A percentile compares a stretch with the other conserved stretches of the same genome.
phyloP scores from a whole-genome alignment of 2,888 invertebrate genomes.

The Stenodema calcarata region DNA sequence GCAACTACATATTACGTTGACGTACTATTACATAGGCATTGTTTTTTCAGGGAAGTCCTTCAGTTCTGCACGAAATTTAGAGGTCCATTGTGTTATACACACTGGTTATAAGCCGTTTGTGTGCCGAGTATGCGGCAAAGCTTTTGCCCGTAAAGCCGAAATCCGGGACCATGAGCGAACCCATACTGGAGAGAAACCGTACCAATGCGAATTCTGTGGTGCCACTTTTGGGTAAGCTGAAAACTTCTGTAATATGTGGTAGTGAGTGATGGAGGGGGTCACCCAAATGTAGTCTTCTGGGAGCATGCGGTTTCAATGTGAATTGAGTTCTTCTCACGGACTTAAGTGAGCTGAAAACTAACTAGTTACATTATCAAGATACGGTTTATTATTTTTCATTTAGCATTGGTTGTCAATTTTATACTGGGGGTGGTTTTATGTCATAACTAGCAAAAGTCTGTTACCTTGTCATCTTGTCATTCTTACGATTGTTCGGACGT shows the following conservation, averaged over 20 bases:
- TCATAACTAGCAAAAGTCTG: no score
- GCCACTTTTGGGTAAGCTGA: conserved; percentile 70
- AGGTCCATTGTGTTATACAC: conserved; percentile 81
- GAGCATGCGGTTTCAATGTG: no score
- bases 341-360: no score
- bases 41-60: conserved; percentile 71
- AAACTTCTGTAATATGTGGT: no score
- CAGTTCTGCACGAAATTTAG: conserved; percentile 76
- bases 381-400: no score
- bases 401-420: no score
- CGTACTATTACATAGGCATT: neutral
- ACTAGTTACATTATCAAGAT: no score
- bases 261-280: no score
- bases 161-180: conserved; percentile 81
- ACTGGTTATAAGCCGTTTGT: conserved; percentile 75
- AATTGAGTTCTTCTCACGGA: no score
- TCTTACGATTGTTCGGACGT: neutral
- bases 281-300: no score
- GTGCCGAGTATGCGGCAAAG: conserved; percentile 75
- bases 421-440: no score
- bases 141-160: conserved; percentile 78
- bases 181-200: conserved; percentile 83
- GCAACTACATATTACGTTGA: no score
- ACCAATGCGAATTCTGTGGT: conserved; percentile 78
- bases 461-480: neutral